These are phyloP conservation scores for Cyrtonyx montezumae DNA, from an alignment of 2,113 vertebrate genomes.

Conservation along the genomic window DNA sequence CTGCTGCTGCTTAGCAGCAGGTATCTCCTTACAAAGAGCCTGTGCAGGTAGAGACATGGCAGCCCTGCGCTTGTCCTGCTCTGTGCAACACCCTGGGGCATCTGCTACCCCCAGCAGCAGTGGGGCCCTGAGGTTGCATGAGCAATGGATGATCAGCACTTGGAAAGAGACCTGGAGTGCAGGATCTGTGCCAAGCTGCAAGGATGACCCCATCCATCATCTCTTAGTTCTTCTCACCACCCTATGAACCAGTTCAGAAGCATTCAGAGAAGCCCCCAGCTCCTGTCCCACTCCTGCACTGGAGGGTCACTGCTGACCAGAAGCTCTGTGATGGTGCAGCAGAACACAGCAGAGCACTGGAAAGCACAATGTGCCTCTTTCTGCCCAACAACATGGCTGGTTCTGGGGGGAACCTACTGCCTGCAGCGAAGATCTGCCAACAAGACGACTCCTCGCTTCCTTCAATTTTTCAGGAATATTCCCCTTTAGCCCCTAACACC, in stretches of 20 bases:
- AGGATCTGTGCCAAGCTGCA: not conserved
- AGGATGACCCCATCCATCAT: not conserved
- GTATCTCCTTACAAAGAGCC: not conserved
- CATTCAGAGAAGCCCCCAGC: not conserved
- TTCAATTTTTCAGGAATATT: not conserved
- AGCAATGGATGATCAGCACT: not conserved
- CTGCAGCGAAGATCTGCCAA: not conserved
- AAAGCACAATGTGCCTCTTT: not conserved
- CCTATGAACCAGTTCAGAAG: not conserved
- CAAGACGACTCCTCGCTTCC: not conserved
- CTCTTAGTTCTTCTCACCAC: not conserved
- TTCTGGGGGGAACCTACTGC: not conserved
- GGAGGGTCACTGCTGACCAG: not conserved
- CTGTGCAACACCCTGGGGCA: not conserved
- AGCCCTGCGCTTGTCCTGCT: not conserved
- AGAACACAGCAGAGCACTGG: not conserved
- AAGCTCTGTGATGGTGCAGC: not conserved
- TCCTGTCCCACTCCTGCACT: not conserved
- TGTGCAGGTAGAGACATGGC: fast-evolving
- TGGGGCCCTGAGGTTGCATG: not conserved
- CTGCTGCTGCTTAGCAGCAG: not conserved
- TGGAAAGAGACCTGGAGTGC: not conserved
- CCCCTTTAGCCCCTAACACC: not conserved
- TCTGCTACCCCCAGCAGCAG: fast-evolving
- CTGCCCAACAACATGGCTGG: not conserved